Percentiles rank a stretch among this genome's conserved stretches.
phyloP scores from a whole-genome alignment of 1,140 invertebrate genomes.

The Drosophila aff. region DNA sequence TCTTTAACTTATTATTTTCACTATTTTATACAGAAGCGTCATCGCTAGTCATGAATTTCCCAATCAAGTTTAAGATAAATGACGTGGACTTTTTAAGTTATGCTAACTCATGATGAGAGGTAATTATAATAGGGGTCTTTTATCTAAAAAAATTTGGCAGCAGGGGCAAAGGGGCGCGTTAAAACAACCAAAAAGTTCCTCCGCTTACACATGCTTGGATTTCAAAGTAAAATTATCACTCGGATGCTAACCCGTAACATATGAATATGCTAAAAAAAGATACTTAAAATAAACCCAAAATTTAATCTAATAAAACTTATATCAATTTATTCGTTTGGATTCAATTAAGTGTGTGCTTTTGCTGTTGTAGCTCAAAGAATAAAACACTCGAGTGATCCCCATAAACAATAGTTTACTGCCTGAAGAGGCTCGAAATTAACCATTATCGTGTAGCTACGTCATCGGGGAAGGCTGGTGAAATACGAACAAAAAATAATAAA shows the following conservation, averaged over 20 bases:
- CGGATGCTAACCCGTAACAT: background rate
- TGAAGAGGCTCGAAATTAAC: constrained; percentile 15
- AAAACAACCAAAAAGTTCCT: background rate
- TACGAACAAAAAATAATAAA: constrained; percentile 5
- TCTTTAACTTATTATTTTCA: background rate
- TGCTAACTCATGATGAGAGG: constrained; percentile 6
- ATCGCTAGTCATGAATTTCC: background rate
- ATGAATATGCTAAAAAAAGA: too few species aligned
- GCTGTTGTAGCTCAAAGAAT: constrained; percentile 7
- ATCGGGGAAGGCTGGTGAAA: constrained; percentile 64
- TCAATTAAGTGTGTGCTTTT: constrained; percentile 3
- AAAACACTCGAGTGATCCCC: constrained; percentile 34
- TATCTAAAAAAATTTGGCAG: background rate
- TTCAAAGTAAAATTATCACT: background rate
- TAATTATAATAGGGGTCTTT: background rate
- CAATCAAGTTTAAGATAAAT: background rate
- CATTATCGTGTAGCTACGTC: constrained; percentile 52
- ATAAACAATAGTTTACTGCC: constrained; percentile 34
- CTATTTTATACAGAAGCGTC: background rate
- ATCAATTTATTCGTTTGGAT: constrained; percentile 19
- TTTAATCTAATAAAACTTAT: constrained; percentile 22
- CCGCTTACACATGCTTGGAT: background rate
- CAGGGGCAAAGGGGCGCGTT: background rate
- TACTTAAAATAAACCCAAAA: background rate
- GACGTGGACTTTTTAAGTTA: background rate